Evolutionary conservation across 2,113 vertebrate species (phyloP).

Genomic region (Clupea harengus): DNA sequence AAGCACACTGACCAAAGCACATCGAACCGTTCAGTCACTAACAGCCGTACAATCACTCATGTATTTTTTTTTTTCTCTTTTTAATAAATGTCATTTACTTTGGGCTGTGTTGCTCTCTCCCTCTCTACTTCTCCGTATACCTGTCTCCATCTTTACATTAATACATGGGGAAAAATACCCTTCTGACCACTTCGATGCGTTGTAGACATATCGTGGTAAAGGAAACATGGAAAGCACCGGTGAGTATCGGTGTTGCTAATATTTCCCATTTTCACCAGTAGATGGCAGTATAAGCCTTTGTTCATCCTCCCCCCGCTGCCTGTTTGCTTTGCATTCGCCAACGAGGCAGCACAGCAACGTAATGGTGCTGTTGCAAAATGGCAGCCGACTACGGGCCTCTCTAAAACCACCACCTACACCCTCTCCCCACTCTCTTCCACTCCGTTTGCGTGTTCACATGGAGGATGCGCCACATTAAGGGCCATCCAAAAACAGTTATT

Average conservation of each 20-base stretch:
- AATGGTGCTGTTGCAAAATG: slow-evolving; percentile 1
- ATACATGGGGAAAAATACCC: background rate
- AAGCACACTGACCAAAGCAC: background rate
- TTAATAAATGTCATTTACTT: background rate
- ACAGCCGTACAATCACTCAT: background rate
- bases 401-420: no score
- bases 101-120: background rate
- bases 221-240: background rate
- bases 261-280: background rate
- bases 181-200: background rate
- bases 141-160: background rate
- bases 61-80: background rate
- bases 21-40: background rate
- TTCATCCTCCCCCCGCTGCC: background rate
- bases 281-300: slow-evolving; percentile 19
- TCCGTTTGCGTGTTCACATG: no score
- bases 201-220: background rate
- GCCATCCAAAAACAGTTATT: no score
- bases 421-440: no score
- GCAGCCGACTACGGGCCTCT: background rate
- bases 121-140: background rate
- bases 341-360: background rate
- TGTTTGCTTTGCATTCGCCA: background rate
- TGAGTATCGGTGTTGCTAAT: background rate
- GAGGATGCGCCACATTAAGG: no score